Conservation (phyloP, 92 coral and sea anemone species). For the Zoanthus sociatus region DNA sequence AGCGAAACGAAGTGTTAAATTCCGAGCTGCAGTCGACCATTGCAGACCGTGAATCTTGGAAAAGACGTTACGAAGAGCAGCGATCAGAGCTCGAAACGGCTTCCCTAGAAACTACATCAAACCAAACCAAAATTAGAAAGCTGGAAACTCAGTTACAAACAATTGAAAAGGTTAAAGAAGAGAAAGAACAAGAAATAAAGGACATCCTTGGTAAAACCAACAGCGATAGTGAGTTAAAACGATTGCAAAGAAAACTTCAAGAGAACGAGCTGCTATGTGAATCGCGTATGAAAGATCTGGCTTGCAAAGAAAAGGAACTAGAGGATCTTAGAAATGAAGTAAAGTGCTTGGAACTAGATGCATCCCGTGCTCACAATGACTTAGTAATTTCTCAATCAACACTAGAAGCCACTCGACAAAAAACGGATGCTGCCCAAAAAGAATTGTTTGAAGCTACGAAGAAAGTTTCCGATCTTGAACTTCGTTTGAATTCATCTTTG, state of each 20-base stretch:
- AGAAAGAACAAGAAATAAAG: constrained; percentile 63
- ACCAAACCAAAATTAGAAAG: constrained; percentile 63
- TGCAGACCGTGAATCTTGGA: constrained; percentile 68
- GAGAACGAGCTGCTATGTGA: constrained; percentile 74
- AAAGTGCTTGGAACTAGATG: constrained; percentile 71
- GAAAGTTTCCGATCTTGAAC: constrained; percentile 73
- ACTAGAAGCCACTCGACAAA: constrained; percentile 74
- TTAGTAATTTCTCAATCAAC: constrained; percentile 59
- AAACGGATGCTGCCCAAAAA: constrained; percentile 71
- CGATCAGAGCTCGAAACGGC: constrained; percentile 67
- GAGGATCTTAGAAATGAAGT: constrained; percentile 71
- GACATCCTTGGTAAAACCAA: constrained; percentile 57
- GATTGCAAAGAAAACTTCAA: constrained; percentile 71
- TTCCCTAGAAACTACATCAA: constrained; percentile 64
- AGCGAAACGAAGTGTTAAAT: constrained; percentile 70
- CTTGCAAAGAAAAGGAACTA: constrained; percentile 72
- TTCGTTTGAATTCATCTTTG: constrained; percentile 68
- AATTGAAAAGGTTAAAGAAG: constrained; percentile 71
- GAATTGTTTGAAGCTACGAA: constrained; percentile 79
- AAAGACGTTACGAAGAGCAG: constrained; percentile 75
- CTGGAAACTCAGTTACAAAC: constrained; percentile 79
- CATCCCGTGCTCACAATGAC: constrained; percentile 71
- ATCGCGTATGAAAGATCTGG: constrained; percentile 73
- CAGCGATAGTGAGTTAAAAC: constrained; percentile 61
- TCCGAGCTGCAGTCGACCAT: constrained; percentile 74